A percentile compares a stretch with the other conserved stretches of the same genome.
Conservation (phyloP, 2,888 invertebrate genomes). For the Philereme transversata region DNA sequence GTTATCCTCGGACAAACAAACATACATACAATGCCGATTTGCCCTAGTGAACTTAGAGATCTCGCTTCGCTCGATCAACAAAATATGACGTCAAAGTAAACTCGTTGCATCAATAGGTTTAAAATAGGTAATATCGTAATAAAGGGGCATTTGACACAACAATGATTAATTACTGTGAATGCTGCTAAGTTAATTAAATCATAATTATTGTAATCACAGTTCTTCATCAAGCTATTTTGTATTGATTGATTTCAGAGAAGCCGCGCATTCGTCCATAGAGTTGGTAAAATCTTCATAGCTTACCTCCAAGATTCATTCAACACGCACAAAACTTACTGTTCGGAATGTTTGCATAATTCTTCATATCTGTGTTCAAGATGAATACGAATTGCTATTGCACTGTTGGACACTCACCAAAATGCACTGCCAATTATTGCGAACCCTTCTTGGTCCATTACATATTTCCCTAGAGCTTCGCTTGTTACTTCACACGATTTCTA, state of each 20-base stretch:
- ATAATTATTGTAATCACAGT: conserved; percentile 26
- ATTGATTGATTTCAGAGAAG: conserved; percentile 17
- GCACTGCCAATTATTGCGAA: conserved; percentile 38
- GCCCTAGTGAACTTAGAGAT: too few species aligned
- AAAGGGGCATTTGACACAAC: conserved; percentile 32
- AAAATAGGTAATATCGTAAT: conserved; percentile 12
- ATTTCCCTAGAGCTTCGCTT: conserved; percentile 39
- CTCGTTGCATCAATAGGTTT: conserved; percentile 11
- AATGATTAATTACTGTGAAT: conserved; percentile 33
- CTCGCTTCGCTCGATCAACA: too few species aligned
- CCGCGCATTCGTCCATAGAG: too few species aligned
- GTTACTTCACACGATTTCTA: conserved; percentile 41
- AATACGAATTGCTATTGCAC: conserved; percentile 38
- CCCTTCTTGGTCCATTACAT: conserved; percentile 38
- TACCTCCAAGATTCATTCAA: conserved; percentile 2
- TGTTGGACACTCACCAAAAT: conserved; percentile 44
- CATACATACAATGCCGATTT: too few species aligned
- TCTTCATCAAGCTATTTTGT: conserved; percentile 20
- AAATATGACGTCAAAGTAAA: too few species aligned
- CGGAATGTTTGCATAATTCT: conserved; percentile 25
- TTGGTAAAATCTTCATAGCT: not conserved
- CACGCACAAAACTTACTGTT: conserved; percentile 14
- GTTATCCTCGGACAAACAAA: too few species aligned
- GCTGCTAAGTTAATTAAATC: conserved; percentile 28
- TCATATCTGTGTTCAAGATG: conserved; percentile 17